phyloP scores from a whole-genome alignment of 2,113 vertebrate genomes.

The Anolis carolinensis region DNA sequence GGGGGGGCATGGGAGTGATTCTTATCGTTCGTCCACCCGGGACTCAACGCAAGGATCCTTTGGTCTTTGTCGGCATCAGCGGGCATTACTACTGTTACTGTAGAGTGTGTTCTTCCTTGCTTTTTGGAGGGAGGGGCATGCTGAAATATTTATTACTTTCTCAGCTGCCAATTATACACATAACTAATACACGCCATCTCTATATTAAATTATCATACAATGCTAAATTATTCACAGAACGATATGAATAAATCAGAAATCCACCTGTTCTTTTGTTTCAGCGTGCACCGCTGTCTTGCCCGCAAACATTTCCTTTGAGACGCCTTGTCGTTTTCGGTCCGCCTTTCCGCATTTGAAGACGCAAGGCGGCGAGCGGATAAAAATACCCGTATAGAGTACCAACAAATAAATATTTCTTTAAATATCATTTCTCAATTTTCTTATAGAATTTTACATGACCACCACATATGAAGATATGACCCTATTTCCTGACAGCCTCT shows the following conservation, averaged over 20 bases:
- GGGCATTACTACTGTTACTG: conserved; percentile 19
- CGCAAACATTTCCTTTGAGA: neutral
- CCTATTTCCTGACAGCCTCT: too few species aligned
- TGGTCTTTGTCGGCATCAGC: conserved; percentile 55
- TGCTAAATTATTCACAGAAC: conserved; percentile 58
- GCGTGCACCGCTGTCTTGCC: neutral
- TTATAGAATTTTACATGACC: too few species aligned
- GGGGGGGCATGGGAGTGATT: neutral
- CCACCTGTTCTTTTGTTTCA: conserved; percentile 16
- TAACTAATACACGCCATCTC: neutral
- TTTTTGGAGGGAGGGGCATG: neutral
- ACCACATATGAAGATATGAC: too few species aligned
- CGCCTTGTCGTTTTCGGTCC: neutral
- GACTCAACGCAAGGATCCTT: conserved; percentile 48
- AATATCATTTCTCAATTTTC: too few species aligned
- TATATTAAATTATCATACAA: neutral
- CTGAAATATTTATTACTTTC: conserved; percentile 37
- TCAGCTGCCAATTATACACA: neutral
- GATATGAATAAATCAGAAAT: conserved; percentile 14
- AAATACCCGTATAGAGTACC: neutral
- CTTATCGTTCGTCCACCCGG: conserved; percentile 40
- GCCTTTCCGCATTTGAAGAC: neutral
- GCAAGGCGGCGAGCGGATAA: neutral
- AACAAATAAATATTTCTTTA: neutral
- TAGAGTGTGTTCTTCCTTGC: neutral